Evolutionary conservation across 2,797 vertebrate genomes (phyloP).

Genomic region (Galagoides demidoff): DNA sequence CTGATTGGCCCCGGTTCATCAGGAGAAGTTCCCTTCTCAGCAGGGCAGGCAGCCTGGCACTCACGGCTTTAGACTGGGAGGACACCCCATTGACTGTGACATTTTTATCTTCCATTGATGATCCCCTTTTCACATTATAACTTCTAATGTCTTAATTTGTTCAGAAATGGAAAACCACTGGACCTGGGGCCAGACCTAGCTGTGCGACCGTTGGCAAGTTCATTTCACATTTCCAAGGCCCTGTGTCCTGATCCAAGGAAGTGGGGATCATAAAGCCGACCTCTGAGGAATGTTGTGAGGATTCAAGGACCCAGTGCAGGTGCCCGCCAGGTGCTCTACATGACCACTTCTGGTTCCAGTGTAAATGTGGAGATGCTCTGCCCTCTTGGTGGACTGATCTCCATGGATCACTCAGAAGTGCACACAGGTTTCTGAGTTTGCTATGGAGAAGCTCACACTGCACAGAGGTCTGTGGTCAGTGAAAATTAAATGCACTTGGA

Average conservation of each 20-base stretch:
- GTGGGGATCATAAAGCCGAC: neutral
- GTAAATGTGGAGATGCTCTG: rapidly evolving
- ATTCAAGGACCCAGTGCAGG: too few species aligned
- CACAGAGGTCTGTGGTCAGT: neutral
- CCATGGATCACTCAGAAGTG: neutral
- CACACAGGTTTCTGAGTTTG: neutral
- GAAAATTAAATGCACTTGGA: neutral
- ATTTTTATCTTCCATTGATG: neutral
- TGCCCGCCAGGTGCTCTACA: neutral
- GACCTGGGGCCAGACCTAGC: neutral
- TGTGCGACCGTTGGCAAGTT: neutral
- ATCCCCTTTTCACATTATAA: neutral
- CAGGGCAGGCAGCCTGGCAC: neutral
- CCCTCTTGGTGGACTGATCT: rapidly evolving
- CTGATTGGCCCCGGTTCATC: neutral
- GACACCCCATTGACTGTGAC: neutral
- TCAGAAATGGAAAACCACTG: neutral
- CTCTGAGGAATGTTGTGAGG: neutral
- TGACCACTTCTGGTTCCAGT: rapidly evolving
- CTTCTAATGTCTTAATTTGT: neutral
- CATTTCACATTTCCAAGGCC: neutral
- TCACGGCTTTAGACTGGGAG: neutral
- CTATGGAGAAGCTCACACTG: neutral
- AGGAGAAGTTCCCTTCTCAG: neutral
- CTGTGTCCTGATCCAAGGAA: neutral